Base-by-base conservation (phyloP, 35 echinoderm and acorn worm genomes). In the Ophioderma brevispina region DNA sequence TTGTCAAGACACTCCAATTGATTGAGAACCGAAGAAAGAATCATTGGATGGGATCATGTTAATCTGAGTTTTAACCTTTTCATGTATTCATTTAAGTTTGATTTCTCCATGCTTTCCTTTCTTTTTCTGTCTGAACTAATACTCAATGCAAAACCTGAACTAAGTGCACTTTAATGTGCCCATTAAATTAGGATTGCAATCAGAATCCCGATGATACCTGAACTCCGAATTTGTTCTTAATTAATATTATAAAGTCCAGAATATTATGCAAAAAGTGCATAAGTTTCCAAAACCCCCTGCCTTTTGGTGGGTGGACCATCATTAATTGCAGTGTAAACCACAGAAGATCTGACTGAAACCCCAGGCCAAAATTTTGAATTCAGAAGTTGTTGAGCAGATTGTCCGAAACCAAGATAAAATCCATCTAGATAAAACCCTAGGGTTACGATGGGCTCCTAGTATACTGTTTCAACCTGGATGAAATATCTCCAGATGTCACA, bases 341-440 rank as follows among this genome's bases (percentile, higher is more conserved):
- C 30, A 85, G n/a, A 50, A 63, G 82, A 39, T 85, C 82, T 32
- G 82, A 56, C 40, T 85, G 82, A 55, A 85, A 34, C 31, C 82
- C 82, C n/a, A n/a, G n/a, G 32, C n/a, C 25, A 14, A 35, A 34
- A 63, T 36, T 56, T 63, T 18, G 46, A 84, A 13, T 56, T 50
- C 0, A 55, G 30, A 43, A 85, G 35, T 85, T 85, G 64, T 25
- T 55, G 11, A 85, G 15, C 33, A 85, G 64, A 63, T 85, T 35
- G 64, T 34, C 40, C 3, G 82, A 85, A 63, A 84, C 46, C 3
- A 84, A 36, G 49, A 84, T 49, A 84, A 49, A 84, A 84, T 84
- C 81, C 19, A 33, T 56, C 81, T 63, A n/a, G n/a, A n/a, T n/a
- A n/a, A 84, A 56, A 31, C 56, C 82, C 35, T 64, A 3, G 31